phyloP scores from a whole-genome alignment of 2,888 invertebrate genomes.

The Thecocarcelia acutangulata region DNA sequence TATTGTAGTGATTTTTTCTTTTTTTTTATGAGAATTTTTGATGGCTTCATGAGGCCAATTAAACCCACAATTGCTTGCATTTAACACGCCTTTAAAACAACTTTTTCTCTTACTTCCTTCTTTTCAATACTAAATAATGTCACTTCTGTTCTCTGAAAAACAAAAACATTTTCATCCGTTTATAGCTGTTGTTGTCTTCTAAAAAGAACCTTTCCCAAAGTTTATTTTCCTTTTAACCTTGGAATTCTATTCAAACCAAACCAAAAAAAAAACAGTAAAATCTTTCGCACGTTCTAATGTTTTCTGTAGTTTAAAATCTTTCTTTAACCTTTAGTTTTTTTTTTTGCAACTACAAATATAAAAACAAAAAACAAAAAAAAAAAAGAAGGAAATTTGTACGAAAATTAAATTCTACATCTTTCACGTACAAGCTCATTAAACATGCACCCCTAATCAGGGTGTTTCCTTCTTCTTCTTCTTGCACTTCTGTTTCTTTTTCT shows the following conservation, averaged over 20 bases:
- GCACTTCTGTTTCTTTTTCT: no score
- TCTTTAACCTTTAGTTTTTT: constrained; percentile 45
- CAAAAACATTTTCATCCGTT: constrained; percentile 11
- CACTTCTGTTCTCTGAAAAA: neutral
- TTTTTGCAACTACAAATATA: no score
- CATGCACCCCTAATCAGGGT: constrained; percentile 62
- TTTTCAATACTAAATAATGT: neutral
- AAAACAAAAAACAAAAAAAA: constrained; percentile 12
- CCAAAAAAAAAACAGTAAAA: constrained; percentile 15
- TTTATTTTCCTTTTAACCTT: constrained; percentile 19
- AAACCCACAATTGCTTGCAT: constrained; percentile 65
- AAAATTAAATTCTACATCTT: constrained; percentile 71
- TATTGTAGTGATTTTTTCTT: constrained; percentile 2
- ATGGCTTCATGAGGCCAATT: constrained; percentile 62
- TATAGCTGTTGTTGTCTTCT: constrained; percentile 18
- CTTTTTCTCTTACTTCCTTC: constrained; percentile 26
- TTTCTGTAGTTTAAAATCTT: constrained; percentile 28
- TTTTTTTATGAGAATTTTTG: constrained; percentile 29
- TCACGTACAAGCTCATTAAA: constrained; percentile 52
- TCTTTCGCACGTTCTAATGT: constrained; percentile 65
- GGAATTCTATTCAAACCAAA: constrained; percentile 22
- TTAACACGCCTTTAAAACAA: constrained; percentile 54
- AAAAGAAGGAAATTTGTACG: constrained; percentile 32
- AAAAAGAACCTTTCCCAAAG: constrained; percentile 12
- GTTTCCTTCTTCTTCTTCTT: no score